phyloP scores from a whole-genome alignment of 2,797 vertebrate genomes.

The Vespertilio murinus region DNA sequence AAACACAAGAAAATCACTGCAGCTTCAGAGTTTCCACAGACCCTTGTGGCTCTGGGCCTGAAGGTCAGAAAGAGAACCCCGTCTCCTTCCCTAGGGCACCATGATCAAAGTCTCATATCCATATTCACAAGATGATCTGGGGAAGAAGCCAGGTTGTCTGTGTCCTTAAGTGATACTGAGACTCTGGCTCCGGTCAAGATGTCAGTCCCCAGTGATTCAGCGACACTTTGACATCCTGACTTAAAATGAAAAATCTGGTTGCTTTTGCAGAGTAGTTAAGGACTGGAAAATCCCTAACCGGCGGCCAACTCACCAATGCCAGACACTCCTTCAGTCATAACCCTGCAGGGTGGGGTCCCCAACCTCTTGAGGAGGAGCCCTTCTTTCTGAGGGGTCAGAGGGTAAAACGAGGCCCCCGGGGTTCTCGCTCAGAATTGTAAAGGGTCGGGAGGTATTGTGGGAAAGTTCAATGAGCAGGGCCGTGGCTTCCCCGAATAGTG shows the following conservation, averaged over 20 bases:
- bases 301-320: conserved; percentile 22
- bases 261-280: conserved; percentile 48
- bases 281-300: conserved; percentile 58
- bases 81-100: background rate
- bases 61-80: conserved; percentile 26
- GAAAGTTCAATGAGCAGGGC: background rate
- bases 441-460: background rate
- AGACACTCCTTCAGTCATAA: background rate
- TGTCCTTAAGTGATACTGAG: conserved; percentile 58
- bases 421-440: background rate
- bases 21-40: background rate
- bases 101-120: background rate
- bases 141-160: conserved; percentile 35
- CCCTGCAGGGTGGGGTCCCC: background rate
- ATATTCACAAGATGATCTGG: conserved; percentile 13
- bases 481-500: background rate
- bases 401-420: background rate
- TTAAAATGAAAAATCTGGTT: conserved; percentile 54
- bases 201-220: background rate
- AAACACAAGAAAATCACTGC: background rate
- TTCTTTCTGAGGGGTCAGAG: background rate
- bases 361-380: background rate
- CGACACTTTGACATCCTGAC: conserved; percentile 35
- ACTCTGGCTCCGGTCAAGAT: background rate
- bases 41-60: background rate